Conservation (phyloP, 2,888 invertebrate genomes). For the Biston betularia region DNA sequence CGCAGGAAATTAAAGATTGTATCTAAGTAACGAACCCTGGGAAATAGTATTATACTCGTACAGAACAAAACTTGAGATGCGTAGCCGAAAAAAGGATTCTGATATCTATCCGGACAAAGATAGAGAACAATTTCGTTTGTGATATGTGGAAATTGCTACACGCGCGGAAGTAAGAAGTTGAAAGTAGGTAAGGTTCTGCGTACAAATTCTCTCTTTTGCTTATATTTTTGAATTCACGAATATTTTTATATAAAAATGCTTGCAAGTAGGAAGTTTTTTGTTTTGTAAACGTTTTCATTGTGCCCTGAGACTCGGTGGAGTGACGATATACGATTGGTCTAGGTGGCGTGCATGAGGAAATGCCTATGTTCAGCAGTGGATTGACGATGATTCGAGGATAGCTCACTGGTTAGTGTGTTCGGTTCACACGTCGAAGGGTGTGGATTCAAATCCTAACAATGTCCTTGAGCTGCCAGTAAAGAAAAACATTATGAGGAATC, state of each 20-base stretch:
- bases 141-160: slow-evolving; percentile 3
- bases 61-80: slow-evolving; percentile 57
- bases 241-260: neutral
- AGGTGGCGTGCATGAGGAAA: no score
- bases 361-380: no score
- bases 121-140: slow-evolving; percentile 7
- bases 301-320: no score
- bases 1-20: slow-evolving; percentile 82
- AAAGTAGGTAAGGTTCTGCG: slow-evolving; percentile 18
- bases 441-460: no score
- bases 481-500: no score
- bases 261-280: neutral
- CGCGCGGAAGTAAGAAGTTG: slow-evolving; percentile 19
- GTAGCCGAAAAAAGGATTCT: slow-evolving; percentile 5
- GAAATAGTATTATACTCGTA: slow-evolving; percentile 56
- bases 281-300: neutral
- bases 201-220: slow-evolving; percentile 2
- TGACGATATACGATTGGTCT: no score
- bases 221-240: neutral
- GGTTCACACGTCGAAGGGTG: no score
- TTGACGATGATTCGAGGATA: no score
- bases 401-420: no score
- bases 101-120: slow-evolving; percentile 3
- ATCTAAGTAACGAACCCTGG: slow-evolving; percentile 73
- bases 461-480: no score